These are phyloP conservation scores for Sylvilagus floridanus DNA, from an alignment of 2,797 vertebrate species.

Conservation along the genomic window DNA sequence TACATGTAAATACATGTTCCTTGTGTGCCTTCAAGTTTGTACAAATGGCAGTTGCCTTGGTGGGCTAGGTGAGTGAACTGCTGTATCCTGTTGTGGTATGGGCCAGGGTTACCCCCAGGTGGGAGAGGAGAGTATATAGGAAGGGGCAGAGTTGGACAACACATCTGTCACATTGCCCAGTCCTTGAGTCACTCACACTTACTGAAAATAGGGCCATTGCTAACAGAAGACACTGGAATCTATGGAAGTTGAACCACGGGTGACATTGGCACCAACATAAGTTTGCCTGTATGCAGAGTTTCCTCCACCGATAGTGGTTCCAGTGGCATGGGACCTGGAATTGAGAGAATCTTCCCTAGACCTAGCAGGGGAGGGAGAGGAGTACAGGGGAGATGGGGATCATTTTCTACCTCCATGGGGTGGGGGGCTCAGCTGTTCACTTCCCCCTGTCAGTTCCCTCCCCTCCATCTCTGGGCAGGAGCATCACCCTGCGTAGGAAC, in stretches of 20 bases:
- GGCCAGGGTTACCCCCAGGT: neutral
- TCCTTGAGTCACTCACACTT: neutral
- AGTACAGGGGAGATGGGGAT: no score
- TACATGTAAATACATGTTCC: neutral
- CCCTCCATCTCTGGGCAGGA: neutral
- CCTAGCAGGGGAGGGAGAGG: accelerated
- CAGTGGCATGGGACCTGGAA: neutral
- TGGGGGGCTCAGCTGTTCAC: no score
- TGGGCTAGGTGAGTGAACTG: no score
- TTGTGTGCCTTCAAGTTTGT: neutral
- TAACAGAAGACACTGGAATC: neutral
- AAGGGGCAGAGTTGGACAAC: accelerated
- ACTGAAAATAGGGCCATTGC: neutral
- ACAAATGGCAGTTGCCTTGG: neutral
- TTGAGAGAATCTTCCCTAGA: accelerated
- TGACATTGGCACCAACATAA: neutral
- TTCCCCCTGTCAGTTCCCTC: neutral
- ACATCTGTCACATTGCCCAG: no score
- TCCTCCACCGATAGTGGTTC: accelerated
- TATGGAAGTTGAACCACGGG: neutral
- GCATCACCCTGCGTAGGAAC: accelerated
- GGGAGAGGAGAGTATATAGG: neutral
- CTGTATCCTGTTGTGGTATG: accelerated
- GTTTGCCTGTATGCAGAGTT: neutral
- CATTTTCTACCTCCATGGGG: neutral